These are phyloP conservation scores for Enteromius afrohamiltoni DNA, from an alignment of 2,797 vertebrate genomes.

Conservation along the genomic window DNA sequence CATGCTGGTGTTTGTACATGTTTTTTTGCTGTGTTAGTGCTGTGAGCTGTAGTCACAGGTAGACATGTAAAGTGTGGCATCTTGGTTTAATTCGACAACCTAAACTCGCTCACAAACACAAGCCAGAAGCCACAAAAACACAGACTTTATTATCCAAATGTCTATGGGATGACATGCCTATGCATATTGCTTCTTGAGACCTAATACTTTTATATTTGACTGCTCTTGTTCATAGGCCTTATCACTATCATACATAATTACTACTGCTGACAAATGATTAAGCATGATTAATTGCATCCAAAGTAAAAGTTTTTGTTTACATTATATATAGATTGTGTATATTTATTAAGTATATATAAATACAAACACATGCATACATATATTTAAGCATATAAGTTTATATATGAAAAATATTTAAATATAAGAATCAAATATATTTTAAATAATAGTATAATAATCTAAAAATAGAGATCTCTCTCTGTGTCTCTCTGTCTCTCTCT, in stretches of 20 bases:
- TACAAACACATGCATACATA: too few species aligned
- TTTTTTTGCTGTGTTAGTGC: neutral
- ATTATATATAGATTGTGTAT: too few species aligned
- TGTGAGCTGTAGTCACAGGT: constrained; percentile 40
- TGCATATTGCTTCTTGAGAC: constrained; percentile 7
- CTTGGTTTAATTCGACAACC: constrained; percentile 44
- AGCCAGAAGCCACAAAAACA: neutral
- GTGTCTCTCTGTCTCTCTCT: too few species aligned
- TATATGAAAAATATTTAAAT: too few species aligned
- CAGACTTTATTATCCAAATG: neutral
- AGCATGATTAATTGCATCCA: too few species aligned
- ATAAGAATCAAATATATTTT: too few species aligned
- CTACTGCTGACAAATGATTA: too few species aligned
- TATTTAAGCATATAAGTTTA: too few species aligned
- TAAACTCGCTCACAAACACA: constrained; percentile 25
- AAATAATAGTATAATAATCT: too few species aligned
- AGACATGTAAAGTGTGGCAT: constrained; percentile 24
- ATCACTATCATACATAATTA: neutral
- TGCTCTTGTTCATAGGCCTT: neutral
- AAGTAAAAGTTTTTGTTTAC: too few species aligned
- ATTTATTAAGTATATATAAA: too few species aligned
- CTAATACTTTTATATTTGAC: neutral
- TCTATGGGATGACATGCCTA: neutral
- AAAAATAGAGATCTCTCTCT: too few species aligned
- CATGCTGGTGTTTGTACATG: constrained; percentile 11